Percentiles rank a stretch among this genome's conserved stretches.
These are phyloP conservation scores for Endomychus coccineus DNA, from an alignment of 2,888 invertebrate species.

Conservation along the genomic window DNA sequence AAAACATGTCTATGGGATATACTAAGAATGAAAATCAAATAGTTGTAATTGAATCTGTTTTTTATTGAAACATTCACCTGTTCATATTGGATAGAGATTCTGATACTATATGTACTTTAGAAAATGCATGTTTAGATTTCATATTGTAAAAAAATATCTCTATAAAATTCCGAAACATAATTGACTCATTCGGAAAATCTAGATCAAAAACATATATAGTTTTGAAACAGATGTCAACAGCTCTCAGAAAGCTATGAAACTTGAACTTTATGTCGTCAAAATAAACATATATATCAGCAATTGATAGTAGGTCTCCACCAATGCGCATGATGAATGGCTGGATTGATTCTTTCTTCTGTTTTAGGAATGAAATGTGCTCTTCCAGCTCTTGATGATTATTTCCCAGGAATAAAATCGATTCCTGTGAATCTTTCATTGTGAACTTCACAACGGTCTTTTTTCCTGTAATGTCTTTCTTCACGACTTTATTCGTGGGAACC, in stretches of 20 bases:
- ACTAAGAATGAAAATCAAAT: too few relatives aligned
- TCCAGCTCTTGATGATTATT: neutral
- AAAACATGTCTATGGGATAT: too few relatives aligned
- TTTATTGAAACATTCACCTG: too few relatives aligned
- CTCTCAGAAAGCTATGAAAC: neutral
- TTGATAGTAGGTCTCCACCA: neutral
- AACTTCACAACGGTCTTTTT: neutral
- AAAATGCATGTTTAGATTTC: too few relatives aligned
- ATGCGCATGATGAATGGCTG: slow-evolving; percentile 1
- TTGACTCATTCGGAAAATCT: too few relatives aligned
- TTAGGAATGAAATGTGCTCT: slow-evolving; percentile 1
- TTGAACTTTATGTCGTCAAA: slow-evolving; percentile 1
- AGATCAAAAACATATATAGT: too few relatives aligned
- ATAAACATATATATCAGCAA: neutral
- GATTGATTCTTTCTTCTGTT: neutral
- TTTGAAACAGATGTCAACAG: neutral
- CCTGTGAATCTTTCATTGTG: slow-evolving; percentile 1
- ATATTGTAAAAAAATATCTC: too few relatives aligned
- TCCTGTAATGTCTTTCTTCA: neutral
- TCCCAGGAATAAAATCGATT: slow-evolving; percentile 1
- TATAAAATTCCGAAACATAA: too few relatives aligned
- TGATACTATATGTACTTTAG: too few relatives aligned
- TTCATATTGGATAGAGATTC: too few relatives aligned
- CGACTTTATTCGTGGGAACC: neutral
- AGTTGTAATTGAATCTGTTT: too few relatives aligned